A percentile compares a stretch with the other conserved stretches of the same genome.
phyloP scores from a whole-genome alignment of 1,140 invertebrate genomes.

The Procambarus clarkii region DNA sequence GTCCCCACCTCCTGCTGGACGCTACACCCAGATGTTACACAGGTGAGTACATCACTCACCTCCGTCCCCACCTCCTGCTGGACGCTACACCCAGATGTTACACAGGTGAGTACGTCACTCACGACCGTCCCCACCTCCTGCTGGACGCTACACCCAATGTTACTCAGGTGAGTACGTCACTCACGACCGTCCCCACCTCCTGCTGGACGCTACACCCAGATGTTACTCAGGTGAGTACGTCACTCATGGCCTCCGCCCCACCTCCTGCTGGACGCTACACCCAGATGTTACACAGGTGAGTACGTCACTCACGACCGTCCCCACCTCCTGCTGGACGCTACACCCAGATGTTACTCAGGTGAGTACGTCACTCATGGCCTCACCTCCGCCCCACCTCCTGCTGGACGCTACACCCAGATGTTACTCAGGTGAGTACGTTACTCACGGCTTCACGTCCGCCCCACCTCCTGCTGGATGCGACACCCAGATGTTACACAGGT shows the following conservation, averaged over 20 bases:
- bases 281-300: slow-evolving; percentile 47
- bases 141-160: slow-evolving; percentile 32
- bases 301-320: slow-evolving; percentile 5
- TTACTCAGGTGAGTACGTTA: slow-evolving; percentile 23
- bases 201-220: slow-evolving; percentile 38
- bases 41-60: slow-evolving; percentile 28
- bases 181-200: background rate
- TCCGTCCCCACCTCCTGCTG: slow-evolving; percentile 27
- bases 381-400: background rate
- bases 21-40: no score
- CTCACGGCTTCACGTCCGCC: no score
- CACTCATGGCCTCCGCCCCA: background rate
- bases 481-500: no score
- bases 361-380: background rate
- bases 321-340: slow-evolving; percentile 20
- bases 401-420: slow-evolving; percentile 31
- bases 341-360: slow-evolving; percentile 53
- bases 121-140: slow-evolving; percentile 17
- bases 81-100: slow-evolving; percentile 24
- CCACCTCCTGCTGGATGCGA: no score
- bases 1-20: no score
- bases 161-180: slow-evolving; percentile 27
- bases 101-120: slow-evolving; percentile 47
- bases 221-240: slow-evolving; percentile 34
- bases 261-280: slow-evolving; percentile 22